Base-by-base conservation (phyloP, 2,797 vertebrate species). In the Sebastes jordani region DNA sequence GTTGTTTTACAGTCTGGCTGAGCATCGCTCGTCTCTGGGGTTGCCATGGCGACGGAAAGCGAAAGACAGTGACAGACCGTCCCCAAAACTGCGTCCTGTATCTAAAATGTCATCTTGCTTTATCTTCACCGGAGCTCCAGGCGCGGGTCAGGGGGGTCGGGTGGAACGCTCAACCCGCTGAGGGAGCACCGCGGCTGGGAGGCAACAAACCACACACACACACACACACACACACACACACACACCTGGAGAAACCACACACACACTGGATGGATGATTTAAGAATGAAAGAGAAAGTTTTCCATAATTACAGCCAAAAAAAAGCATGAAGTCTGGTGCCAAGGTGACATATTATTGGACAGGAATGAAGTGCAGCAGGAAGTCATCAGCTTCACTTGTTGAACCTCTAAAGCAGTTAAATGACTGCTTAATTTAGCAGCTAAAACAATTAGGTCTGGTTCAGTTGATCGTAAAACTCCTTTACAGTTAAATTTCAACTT, bases 41-140 rank as follows among this genome's bases (percentile, higher is more conserved):
- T 90, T 78, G 60, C 87, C 77, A 1, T 13, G 79, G 66, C 0
- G 11, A 88, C 56, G 7, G 23, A 22, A 46, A 25, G 18, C n/a
- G 1, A 13, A 38, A 63, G 22, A 67, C 9, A 23, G 29, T 38
- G 49, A 30, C 36, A 61, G 25, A 14, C 25, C 3, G 29, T 54
- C 61, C 7, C 61, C 11, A n/a, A 58, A 70, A 76, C 54, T 22
- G 32, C 11, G 13, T 76, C 75, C 29, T 1, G 11, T 38, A 42
- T 77, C 42, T 67, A 30, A 81, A 86, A 88, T 75, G 80, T 80
- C 82, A 74, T 6, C 72, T 22, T 1, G 61, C 5, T 1, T 46
- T 20, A 13, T 46, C 34, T 16, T 52, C 68, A 38, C 5, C 0
- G 22, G 32, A 76, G 80, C 66, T 68, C 60, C 63, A 3, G 6